These are phyloP conservation scores for Junonia oenone DNA, from an alignment of 2,888 invertebrate species.

Conservation along the genomic window DNA sequence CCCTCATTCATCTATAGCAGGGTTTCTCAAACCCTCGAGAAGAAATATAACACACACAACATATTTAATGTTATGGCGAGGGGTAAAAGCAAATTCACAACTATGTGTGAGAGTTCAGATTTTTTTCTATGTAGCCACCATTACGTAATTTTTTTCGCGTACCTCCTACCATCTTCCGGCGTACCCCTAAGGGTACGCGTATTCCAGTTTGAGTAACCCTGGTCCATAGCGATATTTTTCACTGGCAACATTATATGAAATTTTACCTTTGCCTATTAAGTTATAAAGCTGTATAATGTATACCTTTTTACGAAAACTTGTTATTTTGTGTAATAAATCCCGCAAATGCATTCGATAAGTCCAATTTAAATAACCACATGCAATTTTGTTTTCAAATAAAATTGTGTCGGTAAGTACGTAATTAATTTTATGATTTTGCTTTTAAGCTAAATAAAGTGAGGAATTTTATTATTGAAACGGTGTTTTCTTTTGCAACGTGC, in stretches of 20 bases:
- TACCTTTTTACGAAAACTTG: background rate
- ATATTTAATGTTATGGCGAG: no score
- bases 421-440: background rate
- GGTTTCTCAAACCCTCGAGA: background rate
- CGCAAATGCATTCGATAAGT: background rate
- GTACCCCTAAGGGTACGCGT: no score
- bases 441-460: background rate
- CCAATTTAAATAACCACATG: background rate
- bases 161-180: no score
- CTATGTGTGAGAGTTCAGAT: no score
- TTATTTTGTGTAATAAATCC: background rate
- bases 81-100: no score
- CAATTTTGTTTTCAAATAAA: background rate
- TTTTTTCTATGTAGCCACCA: no score
- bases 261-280: background rate
- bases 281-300: background rate
- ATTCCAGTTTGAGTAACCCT: no score
- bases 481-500: no score
- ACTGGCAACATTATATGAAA: background rate
- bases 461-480: no score
- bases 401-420: background rate
- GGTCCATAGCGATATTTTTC: background rate
- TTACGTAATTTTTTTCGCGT: no score
- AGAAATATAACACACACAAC: no score
- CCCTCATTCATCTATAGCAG: constrained; percentile 50